Base-by-base conservation (phyloP, 2,888 invertebrate genomes). In the Hymenopus coronatus region DNA sequence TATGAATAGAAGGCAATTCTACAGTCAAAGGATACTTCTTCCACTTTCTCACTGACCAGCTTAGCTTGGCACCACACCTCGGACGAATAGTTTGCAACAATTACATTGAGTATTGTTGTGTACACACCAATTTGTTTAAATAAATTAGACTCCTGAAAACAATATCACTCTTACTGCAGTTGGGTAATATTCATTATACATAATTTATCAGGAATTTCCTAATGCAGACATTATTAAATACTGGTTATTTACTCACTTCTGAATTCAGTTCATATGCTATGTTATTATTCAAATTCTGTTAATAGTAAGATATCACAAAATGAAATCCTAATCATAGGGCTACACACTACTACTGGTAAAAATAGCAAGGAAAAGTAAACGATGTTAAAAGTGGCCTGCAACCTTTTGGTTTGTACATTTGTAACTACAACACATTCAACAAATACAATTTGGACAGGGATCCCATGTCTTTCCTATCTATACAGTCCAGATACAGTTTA, bases 321-420 rank as follows among this genome's bases (percentile, higher is more conserved):
- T n/a, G 82, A 82, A 87, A 86, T 40, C 82, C 20, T 82, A 82
- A 82, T 87, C 33, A 87, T 28, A 87, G 82, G 86, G 40, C 89
- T 87, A 89, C 28, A 30, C 87, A 89, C 89, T 89, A 87, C 87
- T 40, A 87, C 82, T 87, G 87, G 83, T 28, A 85, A 84, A 84
- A 46, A 33, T 30, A 81, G 88, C 28, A 81, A 85, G 85, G 85
- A n/a, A 88, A 30, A 30, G 81, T 40, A 33, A 81, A 82, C 40
- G 33, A 82, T 82, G 15, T 82, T 54, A 70, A 82, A 87, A 89
- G 87, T 70, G 86, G 87, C 83, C 89, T 89, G 87, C 70, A 83
- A 89, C 87, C 87, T 83, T 40, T 89, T 70, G 46, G n/a, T 87
- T 89, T 89, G 89, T 86, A 87, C 89, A 89, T 89, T 27, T 83